These are phyloP conservation scores for Venustoraphidia nigricollis DNA, from an alignment of 2,888 invertebrate species.

Conservation along the genomic window DNA sequence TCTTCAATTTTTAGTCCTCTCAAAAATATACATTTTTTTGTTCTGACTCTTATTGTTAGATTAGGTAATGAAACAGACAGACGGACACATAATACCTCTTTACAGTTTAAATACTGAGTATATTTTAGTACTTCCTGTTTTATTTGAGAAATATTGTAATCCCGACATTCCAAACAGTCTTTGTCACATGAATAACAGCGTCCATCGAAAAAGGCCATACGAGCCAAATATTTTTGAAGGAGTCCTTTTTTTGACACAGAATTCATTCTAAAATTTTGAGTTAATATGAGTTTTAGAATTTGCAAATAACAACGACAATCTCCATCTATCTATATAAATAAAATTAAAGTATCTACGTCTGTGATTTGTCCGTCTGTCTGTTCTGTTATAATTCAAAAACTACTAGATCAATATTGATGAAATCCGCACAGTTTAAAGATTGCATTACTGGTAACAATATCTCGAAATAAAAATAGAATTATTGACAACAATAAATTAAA, in stretches of 20 bases:
- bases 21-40: no score
- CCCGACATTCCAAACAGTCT: slow-evolving; percentile 23
- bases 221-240: slow-evolving; percentile 24
- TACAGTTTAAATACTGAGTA: neutral
- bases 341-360: no score
- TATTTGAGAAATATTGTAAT: slow-evolving; percentile 1
- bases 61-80: no score
- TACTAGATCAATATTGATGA: no score
- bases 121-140: neutral
- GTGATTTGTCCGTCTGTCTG: neutral
- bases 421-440: no score
- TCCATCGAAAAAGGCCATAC: slow-evolving; percentile 31
- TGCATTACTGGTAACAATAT: no score
- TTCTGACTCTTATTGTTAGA: no score
- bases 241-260: slow-evolving; percentile 3
- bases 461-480: no score
- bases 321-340: no score
- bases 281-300: neutral
- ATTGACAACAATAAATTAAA: no score
- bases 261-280: neutral
- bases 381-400: no score
- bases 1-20: no score
- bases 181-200: slow-evolving; percentile 29
- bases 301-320: neutral
- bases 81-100: neutral